phyloP scores from a whole-genome alignment of 2,888 invertebrate species.

The Hanleya hanleyi region DNA sequence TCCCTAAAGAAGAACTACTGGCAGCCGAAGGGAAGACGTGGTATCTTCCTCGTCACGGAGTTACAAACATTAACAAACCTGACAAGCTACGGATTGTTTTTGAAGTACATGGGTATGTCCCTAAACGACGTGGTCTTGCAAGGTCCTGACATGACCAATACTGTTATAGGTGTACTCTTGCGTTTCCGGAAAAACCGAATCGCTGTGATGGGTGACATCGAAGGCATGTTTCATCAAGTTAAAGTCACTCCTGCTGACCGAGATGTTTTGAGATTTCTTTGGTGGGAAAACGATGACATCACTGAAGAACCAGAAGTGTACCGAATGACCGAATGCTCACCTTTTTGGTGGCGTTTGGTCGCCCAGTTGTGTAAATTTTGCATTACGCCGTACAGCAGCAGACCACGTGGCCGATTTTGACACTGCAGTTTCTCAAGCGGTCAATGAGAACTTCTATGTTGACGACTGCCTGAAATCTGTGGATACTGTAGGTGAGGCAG shows the following conservation, averaged over 20 bases:
- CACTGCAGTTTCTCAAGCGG: not conserved
- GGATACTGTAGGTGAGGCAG: slow-evolving; percentile 11
- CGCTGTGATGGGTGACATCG: slow-evolving; percentile 32
- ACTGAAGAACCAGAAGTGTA: not conserved
- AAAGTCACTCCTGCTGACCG: slow-evolving; percentile 20
- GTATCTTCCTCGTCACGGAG: slow-evolving; percentile 20
- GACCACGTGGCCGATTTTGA: not conserved
- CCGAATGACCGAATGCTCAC: not conserved
- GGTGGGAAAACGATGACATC: slow-evolving; percentile 10
- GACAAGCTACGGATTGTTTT: slow-evolving; percentile 34
- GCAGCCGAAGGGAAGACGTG: not conserved
- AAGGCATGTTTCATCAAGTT: slow-evolving; percentile 34
- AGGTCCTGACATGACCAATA: slow-evolving; percentile 31
- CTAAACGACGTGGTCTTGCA: slow-evolving; percentile 29
- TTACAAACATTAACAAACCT: not conserved
- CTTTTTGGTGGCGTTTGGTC: not conserved
- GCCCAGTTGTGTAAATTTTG: not conserved
- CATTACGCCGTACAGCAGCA: not conserved
- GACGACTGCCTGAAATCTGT: slow-evolving; percentile 35
- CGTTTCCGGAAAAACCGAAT: slow-evolving; percentile 27
- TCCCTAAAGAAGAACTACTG: not conserved
- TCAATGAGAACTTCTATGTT: slow-evolving; percentile 18
- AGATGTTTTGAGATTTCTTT: slow-evolving; percentile 22
- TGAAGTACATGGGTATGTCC: slow-evolving; percentile 20
- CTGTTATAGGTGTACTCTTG: slow-evolving; percentile 28